These are phyloP conservation scores for Chrosomus eos DNA, from an alignment of 2,797 vertebrate genomes.

Conservation along the genomic window DNA sequence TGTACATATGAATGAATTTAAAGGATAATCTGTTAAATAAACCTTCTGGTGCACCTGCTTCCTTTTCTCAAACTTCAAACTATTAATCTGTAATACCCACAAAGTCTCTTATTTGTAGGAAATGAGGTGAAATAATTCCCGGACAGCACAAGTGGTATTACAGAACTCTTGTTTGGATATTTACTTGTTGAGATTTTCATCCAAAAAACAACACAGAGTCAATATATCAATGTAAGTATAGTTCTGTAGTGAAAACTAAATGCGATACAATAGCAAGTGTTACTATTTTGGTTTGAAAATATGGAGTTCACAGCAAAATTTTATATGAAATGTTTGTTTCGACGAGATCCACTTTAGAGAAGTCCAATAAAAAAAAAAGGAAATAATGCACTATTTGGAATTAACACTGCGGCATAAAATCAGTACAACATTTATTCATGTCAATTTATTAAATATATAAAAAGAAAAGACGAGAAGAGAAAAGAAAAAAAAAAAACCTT, in stretches of 20 bases:
- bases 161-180: background rate
- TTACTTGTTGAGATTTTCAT: slow-evolving; percentile 8
- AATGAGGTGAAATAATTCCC: slow-evolving; percentile 2
- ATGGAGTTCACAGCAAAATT: background rate
- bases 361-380: background rate
- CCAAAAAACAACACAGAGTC: background rate
- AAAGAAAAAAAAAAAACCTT: background rate
- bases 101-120: slow-evolving; percentile 39
- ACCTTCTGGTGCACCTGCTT: slow-evolving; percentile 28
- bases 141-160: background rate
- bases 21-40: slow-evolving; percentile 36
- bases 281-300: background rate
- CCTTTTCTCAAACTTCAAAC: background rate
- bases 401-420: background rate
- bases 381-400: background rate
- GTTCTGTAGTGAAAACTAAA: background rate
- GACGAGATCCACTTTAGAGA: background rate
- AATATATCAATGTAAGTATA: background rate
- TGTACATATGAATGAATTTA: background rate
- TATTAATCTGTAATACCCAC: slow-evolving; percentile 41
- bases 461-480: background rate
- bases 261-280: background rate
- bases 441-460: background rate
- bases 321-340: background rate
- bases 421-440: background rate